Conservation (phyloP, 2,113 vertebrate species). For the Collichthys lucidus region DNA sequence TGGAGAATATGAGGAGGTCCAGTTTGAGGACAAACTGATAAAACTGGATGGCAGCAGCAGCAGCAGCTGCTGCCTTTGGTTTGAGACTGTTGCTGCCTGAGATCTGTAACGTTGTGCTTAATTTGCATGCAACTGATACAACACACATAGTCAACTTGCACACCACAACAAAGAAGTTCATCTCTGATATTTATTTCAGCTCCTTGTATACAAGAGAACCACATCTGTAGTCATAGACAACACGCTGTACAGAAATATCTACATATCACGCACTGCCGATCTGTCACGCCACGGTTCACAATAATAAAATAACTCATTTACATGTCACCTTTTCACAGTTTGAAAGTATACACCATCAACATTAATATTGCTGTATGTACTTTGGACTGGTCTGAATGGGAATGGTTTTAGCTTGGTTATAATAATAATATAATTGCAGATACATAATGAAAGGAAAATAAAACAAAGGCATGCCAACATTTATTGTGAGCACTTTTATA, state of each 20-base stretch:
- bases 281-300: constrained; percentile 26
- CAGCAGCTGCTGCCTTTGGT: neutral
- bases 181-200: constrained; percentile 59
- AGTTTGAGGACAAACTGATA: constrained; percentile 24
- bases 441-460: constrained; percentile 20
- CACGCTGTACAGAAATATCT: constrained; percentile 38
- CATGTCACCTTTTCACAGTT: constrained; percentile 59
- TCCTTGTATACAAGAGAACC: constrained; percentile 11
- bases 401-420: constrained; percentile 25
- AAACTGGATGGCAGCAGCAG: constrained; percentile 16
- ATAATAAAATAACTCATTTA: constrained; percentile 16
- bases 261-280: constrained; percentile 16
- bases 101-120: neutral
- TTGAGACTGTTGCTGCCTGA: too few relatives aligned
- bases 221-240: constrained; percentile 33
- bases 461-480: constrained; percentile 3
- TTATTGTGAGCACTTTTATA: constrained; percentile 3
- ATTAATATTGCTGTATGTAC: constrained; percentile 69
- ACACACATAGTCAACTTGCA: neutral
- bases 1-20: constrained; percentile 61
- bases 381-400: constrained; percentile 54
- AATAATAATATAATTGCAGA: neutral
- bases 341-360: constrained; percentile 40
- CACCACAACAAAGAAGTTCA: constrained; percentile 1
- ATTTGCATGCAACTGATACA: neutral